Conservation (phyloP, 23 tunicate genomes). For the Ciona savignyi region DNA sequence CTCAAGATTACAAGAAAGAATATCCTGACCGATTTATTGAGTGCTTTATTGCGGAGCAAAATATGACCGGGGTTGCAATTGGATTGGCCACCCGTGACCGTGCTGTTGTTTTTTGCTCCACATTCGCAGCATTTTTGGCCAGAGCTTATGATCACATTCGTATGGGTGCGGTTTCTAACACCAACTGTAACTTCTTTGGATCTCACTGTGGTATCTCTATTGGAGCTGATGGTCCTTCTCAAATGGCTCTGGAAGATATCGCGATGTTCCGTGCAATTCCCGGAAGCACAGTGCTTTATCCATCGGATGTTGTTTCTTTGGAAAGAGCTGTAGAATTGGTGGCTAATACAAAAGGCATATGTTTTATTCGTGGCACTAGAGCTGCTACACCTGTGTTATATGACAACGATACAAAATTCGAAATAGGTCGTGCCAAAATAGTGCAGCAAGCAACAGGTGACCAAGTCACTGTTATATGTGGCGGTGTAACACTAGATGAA, state of each 20-base stretch:
- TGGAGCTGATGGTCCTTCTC: constrained; percentile 98
- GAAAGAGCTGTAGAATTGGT: constrained; percentile 92
- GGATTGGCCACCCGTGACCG: constrained; percentile 87
- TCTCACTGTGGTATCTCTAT: constrained; percentile 98
- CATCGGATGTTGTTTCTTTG: constrained; percentile 75
- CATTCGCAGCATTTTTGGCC: constrained; percentile 88
- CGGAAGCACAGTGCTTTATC: constrained; percentile 86
- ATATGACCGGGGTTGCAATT: constrained; percentile 84
- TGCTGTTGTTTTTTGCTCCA: constrained; percentile 64
- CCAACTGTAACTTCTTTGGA: constrained; percentile 94
- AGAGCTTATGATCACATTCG: constrained; percentile 96
- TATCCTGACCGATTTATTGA: constrained; percentile 89
- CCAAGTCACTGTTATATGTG: constrained; percentile 77
- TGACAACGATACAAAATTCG: constrained; percentile 46
- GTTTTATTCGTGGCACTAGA: constrained; percentile 86
- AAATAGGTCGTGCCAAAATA: constrained; percentile 61
- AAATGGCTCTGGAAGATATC: constrained; percentile 96
- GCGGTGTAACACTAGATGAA: constrained; percentile 87
- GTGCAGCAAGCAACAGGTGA: constrained; percentile 48
- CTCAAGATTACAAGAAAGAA: constrained; percentile 86
- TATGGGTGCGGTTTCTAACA: constrained; percentile 96
- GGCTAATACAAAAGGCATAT: constrained; percentile 93
- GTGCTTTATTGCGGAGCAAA: constrained; percentile 98
- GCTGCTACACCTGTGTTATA: constrained; percentile 65
- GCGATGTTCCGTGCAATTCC: constrained; percentile 92